Evolutionary conservation across 2,113 vertebrate species (phyloP).

Genomic region (Platanista minor): DNA sequence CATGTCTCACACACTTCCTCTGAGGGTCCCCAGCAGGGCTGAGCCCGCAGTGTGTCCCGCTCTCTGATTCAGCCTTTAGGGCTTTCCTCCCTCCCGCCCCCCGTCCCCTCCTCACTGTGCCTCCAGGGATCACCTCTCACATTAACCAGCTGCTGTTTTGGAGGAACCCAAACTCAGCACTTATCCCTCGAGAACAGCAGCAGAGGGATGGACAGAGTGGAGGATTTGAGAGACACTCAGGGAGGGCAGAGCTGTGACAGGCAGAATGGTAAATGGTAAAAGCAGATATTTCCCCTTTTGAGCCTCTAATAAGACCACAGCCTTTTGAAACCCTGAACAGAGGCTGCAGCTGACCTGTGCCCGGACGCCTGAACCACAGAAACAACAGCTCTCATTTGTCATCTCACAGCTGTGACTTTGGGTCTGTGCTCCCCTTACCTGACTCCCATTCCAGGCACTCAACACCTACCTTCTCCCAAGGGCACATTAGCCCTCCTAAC

Average conservation of each 20-base stretch:
- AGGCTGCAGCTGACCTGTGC: background rate
- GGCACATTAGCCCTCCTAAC: background rate
- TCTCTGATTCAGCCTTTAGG: background rate
- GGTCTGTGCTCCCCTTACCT: background rate
- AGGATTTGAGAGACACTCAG: background rate
- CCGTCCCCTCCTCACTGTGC: no score
- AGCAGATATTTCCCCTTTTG: background rate
- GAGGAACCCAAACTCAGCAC: background rate
- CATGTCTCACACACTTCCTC: background rate
- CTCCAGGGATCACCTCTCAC: background rate
- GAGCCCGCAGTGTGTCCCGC: fast-evolving
- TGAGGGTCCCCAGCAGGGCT: no score
- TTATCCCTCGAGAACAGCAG: background rate
- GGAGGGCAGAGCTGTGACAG: no score
- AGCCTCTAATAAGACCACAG: background rate
- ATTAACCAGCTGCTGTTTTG: background rate
- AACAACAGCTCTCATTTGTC: background rate
- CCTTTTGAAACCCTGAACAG: background rate
- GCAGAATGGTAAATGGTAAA: background rate
- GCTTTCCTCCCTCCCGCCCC: fast-evolving
- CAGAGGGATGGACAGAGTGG: fast-evolving
- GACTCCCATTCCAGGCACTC: background rate
- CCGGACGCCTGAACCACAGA: background rate
- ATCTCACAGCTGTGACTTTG: background rate
- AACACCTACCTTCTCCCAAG: background rate